Base-by-base conservation (phyloP, 2,888 invertebrate genomes). In the Orchesellides sinensis region DNA sequence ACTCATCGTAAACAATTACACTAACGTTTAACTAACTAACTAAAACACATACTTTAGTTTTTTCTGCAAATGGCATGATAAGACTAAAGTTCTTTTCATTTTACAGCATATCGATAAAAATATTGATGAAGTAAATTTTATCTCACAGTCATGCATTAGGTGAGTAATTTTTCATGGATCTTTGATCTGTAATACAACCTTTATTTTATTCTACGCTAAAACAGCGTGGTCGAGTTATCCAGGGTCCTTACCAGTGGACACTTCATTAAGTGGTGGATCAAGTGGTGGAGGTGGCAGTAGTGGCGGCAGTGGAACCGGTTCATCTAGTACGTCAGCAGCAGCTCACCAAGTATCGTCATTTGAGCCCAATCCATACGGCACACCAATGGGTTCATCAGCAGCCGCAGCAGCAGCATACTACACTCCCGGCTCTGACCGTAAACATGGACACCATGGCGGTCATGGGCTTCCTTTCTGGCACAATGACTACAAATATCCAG, bases 191-290 rank as follows among this genome's bases (percentile, higher is more conserved):
- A n/a, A n/a, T n/a, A n/a, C n/a, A n/a, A n/a, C n/a, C n/a, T n/a
- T n/a, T n/a, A n/a, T n/a, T n/a, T n/a, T n/a, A n/a, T n/a, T n/a
- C n/a, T n/a, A n/a, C n/a, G n/a, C n/a, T n/a, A n/a, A n/a, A n/a
- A 0, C 68, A 88, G 88, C 87, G 77, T 88, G 88, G 88, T 80
- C 85, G 52, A 74, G 84, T 72, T 88, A 88, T 80, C 84, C 85
- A 68, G 83, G 85, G 69, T 75, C 85, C 75, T 78, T 85, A 59
- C 84, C 85, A 65, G 85, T 85, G 69, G 84, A 82, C 81, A 79
- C 78, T 47, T 79, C 84, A 29, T 59, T 83, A 49, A 81, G 80
- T 63, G 86, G 75, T 66, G 85, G 84, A 29, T 68, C 84, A 45
- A 68, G 65, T 40, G 84, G 68, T 10, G 84, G 61, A 6, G 84